Conservation (phyloP, 2,888 invertebrate genomes). For the Sicus ferrugineus region DNA sequence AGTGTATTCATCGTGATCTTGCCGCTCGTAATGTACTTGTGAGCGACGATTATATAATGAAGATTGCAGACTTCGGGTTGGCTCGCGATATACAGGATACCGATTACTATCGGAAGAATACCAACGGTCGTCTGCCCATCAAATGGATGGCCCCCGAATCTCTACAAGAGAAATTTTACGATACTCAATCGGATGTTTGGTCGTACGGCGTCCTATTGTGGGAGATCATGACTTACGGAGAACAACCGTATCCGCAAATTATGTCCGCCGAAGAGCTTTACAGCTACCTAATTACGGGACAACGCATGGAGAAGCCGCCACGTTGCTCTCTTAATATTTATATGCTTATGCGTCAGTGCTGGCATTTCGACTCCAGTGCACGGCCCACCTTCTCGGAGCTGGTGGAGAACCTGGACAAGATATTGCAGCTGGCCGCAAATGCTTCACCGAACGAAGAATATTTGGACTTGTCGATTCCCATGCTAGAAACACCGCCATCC, state of each 20-base stretch:
- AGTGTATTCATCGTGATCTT: constrained; percentile 96
- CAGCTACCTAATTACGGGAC: constrained; percentile 87
- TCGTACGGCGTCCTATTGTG: constrained; percentile 95
- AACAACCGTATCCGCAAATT: constrained; percentile 97
- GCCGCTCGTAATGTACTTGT: constrained; percentile 98
- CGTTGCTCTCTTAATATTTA: constrained; percentile 96
- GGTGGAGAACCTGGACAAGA: constrained; percentile 88
- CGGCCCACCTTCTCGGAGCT: constrained; percentile 89
- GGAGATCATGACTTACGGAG: constrained; percentile 99
- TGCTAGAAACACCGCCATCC: constrained; percentile 86
- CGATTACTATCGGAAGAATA: constrained; percentile 96
- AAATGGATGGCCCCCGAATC: constrained; percentile 99
- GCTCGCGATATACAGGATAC: constrained; percentile 94
- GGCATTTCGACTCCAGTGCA: constrained; percentile 90
- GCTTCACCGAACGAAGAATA: constrained; percentile 81
- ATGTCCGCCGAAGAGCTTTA: constrained; percentile 93
- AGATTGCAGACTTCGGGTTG: constrained; percentile 98
- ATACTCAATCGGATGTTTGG: constrained; percentile 93
- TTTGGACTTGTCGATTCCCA: constrained; percentile 84
- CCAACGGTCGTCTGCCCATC: constrained; percentile 94
- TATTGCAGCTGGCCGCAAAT: constrained; percentile 73
- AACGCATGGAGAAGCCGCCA: constrained; percentile 95
- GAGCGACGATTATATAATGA: constrained; percentile 90
- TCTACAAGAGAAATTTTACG: constrained; percentile 92
- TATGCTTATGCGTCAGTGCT: constrained; percentile 96